Evolutionary conservation across 1,140 invertebrate genomes (phyloP).

Genomic region (Anoplolepis gracilipes): DNA sequence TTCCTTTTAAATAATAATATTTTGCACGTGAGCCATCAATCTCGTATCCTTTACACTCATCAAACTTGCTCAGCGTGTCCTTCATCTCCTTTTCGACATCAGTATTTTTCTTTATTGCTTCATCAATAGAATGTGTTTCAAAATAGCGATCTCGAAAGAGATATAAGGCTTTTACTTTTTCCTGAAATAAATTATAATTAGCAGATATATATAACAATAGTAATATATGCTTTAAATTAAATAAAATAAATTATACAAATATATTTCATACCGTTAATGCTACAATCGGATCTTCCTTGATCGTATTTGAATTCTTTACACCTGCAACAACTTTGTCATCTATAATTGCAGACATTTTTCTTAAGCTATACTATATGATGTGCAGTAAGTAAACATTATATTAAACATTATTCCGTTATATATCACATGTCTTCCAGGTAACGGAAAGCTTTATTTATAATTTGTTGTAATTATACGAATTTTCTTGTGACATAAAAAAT

Average conservation of each 20-base stretch:
- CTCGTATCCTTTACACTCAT: constrained; percentile 89
- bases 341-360: constrained; percentile 82
- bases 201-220: constrained; percentile 1
- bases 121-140: constrained; percentile 90
- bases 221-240: constrained; percentile 18
- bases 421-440: constrained; percentile 26
- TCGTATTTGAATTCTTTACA: constrained; percentile 79
- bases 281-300: constrained; percentile 84
- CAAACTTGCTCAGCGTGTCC: constrained; percentile 88
- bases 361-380: neutral
- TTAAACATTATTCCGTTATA: constrained; percentile 52
- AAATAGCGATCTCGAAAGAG: constrained; percentile 92
- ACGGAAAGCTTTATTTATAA: constrained; percentile 28
- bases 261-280: constrained; percentile 79
- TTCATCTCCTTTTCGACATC: constrained; percentile 90
- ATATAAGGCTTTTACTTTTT: constrained; percentile 89
- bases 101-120: constrained; percentile 89
- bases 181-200: constrained; percentile 84
- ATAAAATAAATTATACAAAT: constrained; percentile 11
- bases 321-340: constrained; percentile 85
- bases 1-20: constrained; percentile 92
- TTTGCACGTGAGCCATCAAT: constrained; percentile 88
- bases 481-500: neutral
- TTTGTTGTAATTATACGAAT: constrained; percentile 11
- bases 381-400: constrained; percentile 48